These are phyloP conservation scores for Helarctos malayanus DNA, from an alignment of 2,797 vertebrate genomes.

Conservation along the genomic window DNA sequence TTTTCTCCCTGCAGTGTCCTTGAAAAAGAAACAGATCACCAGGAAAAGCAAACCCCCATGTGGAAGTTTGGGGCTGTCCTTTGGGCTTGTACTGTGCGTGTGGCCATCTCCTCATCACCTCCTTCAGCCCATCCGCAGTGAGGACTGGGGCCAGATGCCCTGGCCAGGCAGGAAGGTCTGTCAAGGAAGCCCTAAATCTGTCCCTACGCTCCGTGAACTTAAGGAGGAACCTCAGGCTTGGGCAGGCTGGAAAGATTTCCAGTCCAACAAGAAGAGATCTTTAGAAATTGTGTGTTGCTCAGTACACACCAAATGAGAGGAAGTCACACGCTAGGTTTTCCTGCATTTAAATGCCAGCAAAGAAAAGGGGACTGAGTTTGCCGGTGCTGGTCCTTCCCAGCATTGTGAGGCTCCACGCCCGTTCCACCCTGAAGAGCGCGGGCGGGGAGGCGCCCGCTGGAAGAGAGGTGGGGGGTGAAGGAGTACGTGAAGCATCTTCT, in stretches of 20 bases:
- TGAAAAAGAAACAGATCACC: background rate
- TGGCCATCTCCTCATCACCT: rapidly evolving
- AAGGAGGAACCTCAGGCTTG: background rate
- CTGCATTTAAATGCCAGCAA: background rate
- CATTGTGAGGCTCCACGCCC: background rate
- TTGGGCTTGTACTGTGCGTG: background rate
- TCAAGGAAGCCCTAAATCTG: background rate
- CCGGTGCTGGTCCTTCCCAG: background rate
- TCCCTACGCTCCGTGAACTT: background rate
- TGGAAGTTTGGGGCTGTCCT: background rate
- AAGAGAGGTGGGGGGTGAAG: background rate
- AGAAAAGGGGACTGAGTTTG: background rate
- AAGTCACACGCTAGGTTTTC: background rate
- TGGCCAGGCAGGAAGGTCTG: background rate
- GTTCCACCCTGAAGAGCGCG: background rate
- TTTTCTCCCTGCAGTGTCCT: background rate
- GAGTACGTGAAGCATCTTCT: background rate
- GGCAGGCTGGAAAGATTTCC: background rate
- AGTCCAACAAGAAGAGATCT: background rate
- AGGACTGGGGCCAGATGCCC: background rate
- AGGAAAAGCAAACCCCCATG: no score
- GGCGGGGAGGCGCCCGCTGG: background rate
- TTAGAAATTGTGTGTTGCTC: background rate
- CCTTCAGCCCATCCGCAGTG: background rate
- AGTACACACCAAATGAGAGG: background rate